Base-by-base conservation (phyloP, 2,113 vertebrate genomes). In the Leptobrachium leishanense region DNA sequence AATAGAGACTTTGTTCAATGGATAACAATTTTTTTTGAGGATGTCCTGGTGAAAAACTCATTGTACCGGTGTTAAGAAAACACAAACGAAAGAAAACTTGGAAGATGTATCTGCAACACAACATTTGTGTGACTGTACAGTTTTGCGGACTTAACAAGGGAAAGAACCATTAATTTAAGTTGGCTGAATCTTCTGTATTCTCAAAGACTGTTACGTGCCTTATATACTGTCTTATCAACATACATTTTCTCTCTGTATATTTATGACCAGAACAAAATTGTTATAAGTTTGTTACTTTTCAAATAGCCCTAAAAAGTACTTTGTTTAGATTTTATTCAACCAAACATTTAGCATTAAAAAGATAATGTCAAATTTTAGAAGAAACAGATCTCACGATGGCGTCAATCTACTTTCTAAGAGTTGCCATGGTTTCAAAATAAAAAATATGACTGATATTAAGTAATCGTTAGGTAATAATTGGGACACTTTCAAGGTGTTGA, bases 61-160 rank as follows among this genome's bases (percentile, higher is more conserved):
- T 92, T 89, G 89, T 94, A 93, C 86, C 83, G 88, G 87, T 88
- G 73, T 88, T 85, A 50, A 88, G 85, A 87, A 92, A 91, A 91
- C 90, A 91, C 90, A 31, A 31, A 31, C 86, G 89, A 90, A 87
- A 88, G 90, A 87, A 88, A 86, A 89, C 89, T 92, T 92, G 92
- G 91, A 92, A 94, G 90, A 91, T 89, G 91, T 86, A 89, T 91
- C 88, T 84, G 88, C 93, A 93, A 92, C 92, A 95, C 94, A 95
- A 94, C 96, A 96, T 97, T 97, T 96, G 96, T 97, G 95, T 95
- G 94, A 90, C 91, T 96, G 95, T 95, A 95, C 92, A 95, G 93
- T 92, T 94, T 91, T 92, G 90, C 93, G 95, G 93, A 95, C 93
- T 94, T 92, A 93, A 93, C 91, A 92, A 94, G 91, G 90, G 90